These are phyloP conservation scores for Lepeophtheirus nordmannii DNA, from an alignment of 2,888 invertebrate species.

Conservation along the genomic window DNA sequence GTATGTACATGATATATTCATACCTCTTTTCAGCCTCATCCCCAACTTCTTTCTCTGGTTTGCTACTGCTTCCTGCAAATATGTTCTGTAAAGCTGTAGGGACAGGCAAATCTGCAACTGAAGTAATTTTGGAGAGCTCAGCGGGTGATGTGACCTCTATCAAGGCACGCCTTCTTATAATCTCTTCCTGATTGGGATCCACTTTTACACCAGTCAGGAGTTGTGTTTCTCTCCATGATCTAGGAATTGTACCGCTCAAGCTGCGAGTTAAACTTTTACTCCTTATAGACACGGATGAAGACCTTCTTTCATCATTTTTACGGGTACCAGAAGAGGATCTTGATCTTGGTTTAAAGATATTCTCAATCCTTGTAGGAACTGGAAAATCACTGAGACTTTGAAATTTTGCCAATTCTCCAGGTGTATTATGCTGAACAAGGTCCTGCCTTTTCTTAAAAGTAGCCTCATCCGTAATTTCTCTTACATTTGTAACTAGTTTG, in stretches of 20 bases:
- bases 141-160: conserved; percentile 11
- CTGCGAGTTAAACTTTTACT: conserved; percentile 8
- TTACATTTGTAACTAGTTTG: conserved; percentile 8
- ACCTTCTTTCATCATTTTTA: neutral
- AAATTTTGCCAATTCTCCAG: conserved; percentile 3
- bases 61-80: neutral
- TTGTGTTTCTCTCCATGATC: conserved; percentile 7
- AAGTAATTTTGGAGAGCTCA: conserved; percentile 12
- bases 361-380: conserved; percentile 7
- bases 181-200: conserved; percentile 2
- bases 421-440: conserved; percentile 3
- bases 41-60: neutral
- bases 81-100: conserved; percentile 15
- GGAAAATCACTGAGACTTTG: conserved; percentile 12
- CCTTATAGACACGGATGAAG: neutral
- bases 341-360: conserved; percentile 5
- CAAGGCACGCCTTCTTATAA: neutral
- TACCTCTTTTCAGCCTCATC: neutral
- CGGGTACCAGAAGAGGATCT: neutral
- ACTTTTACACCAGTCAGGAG: conserved; percentile 15
- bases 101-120: conserved; percentile 16
- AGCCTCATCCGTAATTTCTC: neutral
- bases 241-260: conserved; percentile 8
- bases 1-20: neutral
- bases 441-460: neutral